Evolutionary conservation across 1,140 invertebrate species (phyloP).

Genomic region (Lepidurus apus): DNA sequence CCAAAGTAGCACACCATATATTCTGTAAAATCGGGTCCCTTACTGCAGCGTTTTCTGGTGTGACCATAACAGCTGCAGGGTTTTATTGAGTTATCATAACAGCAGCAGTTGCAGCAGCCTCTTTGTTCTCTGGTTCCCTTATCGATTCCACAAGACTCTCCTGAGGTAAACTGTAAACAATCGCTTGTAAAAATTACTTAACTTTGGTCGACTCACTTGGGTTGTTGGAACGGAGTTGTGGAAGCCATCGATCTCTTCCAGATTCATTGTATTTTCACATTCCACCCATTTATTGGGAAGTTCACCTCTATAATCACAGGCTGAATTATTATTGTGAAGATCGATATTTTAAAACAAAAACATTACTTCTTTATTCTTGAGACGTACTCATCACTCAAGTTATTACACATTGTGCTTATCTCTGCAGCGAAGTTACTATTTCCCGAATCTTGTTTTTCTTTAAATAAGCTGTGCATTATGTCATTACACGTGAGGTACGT

Average conservation of each 20-base stretch:
- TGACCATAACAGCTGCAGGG: background rate
- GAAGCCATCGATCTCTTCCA: constrained; percentile 4
- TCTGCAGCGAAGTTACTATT: background rate
- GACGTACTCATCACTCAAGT: background rate
- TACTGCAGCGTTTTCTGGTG: too few species aligned
- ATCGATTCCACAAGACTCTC: background rate
- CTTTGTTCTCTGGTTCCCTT: background rate
- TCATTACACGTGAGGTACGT: background rate
- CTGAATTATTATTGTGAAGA: background rate
- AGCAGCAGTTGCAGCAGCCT: background rate
- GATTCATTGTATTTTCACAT: background rate
- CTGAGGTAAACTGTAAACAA: background rate
- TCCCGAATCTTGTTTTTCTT: background rate
- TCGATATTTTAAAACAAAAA: background rate
- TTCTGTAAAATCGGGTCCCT: too few species aligned
- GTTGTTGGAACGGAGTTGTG: background rate
- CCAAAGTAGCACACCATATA: too few species aligned
- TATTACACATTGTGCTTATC: background rate
- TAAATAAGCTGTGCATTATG: background rate
- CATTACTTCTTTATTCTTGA: constrained; percentile 7
- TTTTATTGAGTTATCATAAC: too few species aligned
- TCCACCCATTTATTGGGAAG: constrained; percentile 5
- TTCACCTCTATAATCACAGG: background rate
- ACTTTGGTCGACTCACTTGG: constrained; percentile 4
- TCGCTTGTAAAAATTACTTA: background rate